These are phyloP conservation scores for Rallus limicola DNA, from an alignment of 2,113 vertebrate species.

Conservation along the genomic window DNA sequence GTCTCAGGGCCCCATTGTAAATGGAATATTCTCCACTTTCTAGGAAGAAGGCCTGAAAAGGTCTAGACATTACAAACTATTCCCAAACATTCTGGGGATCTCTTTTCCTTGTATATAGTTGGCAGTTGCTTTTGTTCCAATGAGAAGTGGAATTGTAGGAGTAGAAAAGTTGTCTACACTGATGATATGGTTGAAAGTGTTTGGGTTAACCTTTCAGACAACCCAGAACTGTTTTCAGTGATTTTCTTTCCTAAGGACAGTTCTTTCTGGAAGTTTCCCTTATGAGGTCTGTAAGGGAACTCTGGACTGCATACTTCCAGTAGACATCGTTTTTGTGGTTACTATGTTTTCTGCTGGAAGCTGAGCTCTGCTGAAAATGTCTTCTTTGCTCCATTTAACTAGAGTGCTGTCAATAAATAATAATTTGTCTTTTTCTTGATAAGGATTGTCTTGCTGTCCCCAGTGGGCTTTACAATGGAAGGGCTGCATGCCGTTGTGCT, in stretches of 20 bases:
- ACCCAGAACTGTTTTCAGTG: not conserved
- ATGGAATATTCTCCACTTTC: not conserved
- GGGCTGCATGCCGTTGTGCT: not conserved
- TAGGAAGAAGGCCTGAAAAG: not conserved
- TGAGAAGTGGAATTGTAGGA: not conserved
- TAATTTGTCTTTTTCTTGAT: not conserved
- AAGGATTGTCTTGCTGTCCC: not conserved
- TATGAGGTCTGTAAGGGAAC: not conserved
- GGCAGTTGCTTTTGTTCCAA: not conserved
- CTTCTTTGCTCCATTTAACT: not conserved
- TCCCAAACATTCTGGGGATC: not conserved
- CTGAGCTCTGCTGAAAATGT: not conserved
- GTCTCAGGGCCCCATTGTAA: not conserved
- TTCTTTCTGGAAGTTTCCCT: not conserved
- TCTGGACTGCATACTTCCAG: not conserved
- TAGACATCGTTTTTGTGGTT: not conserved
- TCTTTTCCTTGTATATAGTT: not conserved
- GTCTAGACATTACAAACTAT: not conserved
- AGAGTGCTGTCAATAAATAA: not conserved
- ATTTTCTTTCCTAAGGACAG: not conserved
- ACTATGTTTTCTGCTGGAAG: not conserved
- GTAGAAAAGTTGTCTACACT: not conserved
- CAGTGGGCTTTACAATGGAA: not conserved
- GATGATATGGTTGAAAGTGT: not conserved
- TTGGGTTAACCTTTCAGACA: not conserved